Evolutionary conservation across 2,797 vertebrate species (phyloP).

Genomic region (Coregonus suidteri): DNA sequence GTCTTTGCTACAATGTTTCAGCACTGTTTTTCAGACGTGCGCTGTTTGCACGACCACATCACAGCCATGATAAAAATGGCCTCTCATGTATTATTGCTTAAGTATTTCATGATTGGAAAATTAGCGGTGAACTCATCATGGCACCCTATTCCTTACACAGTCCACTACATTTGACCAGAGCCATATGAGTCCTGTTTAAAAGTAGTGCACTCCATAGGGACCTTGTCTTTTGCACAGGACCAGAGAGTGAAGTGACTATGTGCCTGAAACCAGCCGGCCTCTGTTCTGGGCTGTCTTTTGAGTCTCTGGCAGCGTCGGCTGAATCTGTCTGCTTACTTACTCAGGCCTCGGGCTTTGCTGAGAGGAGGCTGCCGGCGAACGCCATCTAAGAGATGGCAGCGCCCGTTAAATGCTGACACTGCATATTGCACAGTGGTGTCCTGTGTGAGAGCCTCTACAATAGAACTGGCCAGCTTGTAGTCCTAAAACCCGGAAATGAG

Average conservation of each 20-base stretch:
- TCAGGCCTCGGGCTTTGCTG: neutral
- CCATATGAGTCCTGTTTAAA: neutral
- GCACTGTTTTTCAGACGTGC: no score
- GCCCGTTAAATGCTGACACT: neutral
- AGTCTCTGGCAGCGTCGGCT: neutral
- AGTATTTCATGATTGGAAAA: constrained; percentile 63
- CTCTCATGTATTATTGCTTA: constrained; percentile 8
- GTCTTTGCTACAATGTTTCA: no score
- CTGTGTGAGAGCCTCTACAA: neutral
- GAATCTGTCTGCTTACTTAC: neutral
- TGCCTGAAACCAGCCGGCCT: neutral
- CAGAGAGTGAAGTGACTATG: neutral
- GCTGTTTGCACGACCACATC: no score
- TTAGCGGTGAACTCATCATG: constrained; percentile 56
- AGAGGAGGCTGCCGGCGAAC: neutral
- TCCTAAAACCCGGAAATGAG: no score
- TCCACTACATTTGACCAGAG: neutral
- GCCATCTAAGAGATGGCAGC: neutral
- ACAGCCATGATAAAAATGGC: no score
- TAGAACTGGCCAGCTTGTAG: no score
- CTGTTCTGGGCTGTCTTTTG: neutral
- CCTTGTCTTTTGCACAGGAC: neutral
- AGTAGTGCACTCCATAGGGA: neutral
- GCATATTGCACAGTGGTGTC: neutral
- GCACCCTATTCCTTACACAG: constrained; percentile 36